A percentile compares a stretch with the other conserved stretches of the same genome.
Conservation (phyloP, 2,113 vertebrate species). For the Trematomus loennbergii region DNA sequence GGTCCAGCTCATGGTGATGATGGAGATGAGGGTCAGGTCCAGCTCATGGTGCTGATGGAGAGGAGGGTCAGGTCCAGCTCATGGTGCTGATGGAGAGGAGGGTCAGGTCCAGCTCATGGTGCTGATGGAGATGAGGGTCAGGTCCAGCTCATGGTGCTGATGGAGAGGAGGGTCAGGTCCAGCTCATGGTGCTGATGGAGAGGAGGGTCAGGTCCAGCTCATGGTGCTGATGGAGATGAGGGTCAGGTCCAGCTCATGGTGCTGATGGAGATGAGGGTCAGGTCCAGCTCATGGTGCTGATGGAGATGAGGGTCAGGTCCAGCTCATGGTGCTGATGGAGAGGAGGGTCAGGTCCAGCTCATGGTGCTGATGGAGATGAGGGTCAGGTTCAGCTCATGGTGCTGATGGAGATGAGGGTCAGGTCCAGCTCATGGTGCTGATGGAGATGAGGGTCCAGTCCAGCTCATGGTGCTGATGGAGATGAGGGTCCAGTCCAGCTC, state of each 20-base stretch:
- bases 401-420: too few species aligned
- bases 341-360: slow-evolving; percentile 66
- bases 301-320: too few species aligned
- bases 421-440: too few species aligned
- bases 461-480: slow-evolving; percentile 87
- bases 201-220: too few species aligned
- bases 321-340: too few species aligned
- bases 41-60: slow-evolving; percentile 87
- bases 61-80: slow-evolving; percentile 82
- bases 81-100: too few species aligned
- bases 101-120: too few species aligned
- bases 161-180: slow-evolving; percentile 91
- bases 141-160: slow-evolving; percentile 84
- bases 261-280: slow-evolving; percentile 92
- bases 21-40: slow-evolving; percentile 48
- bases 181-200: too few species aligned
- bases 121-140: background rate
- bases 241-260: slow-evolving; percentile 75
- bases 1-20: too few species aligned
- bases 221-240: background rate
- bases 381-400: too few species aligned
- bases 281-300: too few species aligned
- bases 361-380: slow-evolving; percentile 90
- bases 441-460: slow-evolving; percentile 48
- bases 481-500: too few species aligned